phyloP scores from a whole-genome alignment of 1,140 invertebrate genomes.

The Tetramorium parvispinum region DNA sequence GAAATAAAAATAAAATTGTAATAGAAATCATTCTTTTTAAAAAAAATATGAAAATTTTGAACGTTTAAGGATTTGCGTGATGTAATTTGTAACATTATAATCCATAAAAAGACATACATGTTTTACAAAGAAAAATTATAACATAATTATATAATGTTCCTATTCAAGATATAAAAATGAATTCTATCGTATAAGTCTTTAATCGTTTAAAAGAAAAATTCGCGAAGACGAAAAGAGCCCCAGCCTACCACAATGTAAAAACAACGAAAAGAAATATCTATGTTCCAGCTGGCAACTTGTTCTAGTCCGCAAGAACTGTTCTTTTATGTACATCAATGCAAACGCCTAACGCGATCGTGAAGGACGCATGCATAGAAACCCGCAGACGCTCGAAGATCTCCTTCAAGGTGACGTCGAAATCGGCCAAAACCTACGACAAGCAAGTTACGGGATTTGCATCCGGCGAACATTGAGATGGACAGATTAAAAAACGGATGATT shows the following conservation, averaged over 20 bases:
- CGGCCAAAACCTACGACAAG: constrained; percentile 59
- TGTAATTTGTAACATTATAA: not conserved
- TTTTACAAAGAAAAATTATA: not conserved
- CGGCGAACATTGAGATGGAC: not conserved
- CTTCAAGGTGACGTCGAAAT: constrained; percentile 41
- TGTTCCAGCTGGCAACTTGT: not conserved
- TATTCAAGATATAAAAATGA: not conserved
- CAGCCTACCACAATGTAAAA: not conserved
- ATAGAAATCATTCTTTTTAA: not conserved
- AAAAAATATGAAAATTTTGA: not conserved
- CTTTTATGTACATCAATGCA: constrained; percentile 40
- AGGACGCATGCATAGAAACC: constrained; percentile 48
- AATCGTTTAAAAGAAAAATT: not conserved
- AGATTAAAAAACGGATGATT: not conserved
- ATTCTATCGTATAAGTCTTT: not conserved
- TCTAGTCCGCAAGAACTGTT: constrained; percentile 39
- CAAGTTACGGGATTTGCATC: constrained; percentile 34
- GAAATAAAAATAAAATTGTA: constrained; percentile 17
- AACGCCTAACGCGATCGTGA: constrained; percentile 39
- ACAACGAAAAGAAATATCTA: not conserved
- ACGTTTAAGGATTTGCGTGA: not conserved
- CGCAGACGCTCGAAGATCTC: constrained; percentile 22
- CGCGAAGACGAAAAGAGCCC: not conserved
- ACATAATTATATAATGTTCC: not conserved
- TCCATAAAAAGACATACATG: not conserved